Conservation (phyloP, 2,797 vertebrate genomes). For the Schizopygopsis pylzovi region DNA sequence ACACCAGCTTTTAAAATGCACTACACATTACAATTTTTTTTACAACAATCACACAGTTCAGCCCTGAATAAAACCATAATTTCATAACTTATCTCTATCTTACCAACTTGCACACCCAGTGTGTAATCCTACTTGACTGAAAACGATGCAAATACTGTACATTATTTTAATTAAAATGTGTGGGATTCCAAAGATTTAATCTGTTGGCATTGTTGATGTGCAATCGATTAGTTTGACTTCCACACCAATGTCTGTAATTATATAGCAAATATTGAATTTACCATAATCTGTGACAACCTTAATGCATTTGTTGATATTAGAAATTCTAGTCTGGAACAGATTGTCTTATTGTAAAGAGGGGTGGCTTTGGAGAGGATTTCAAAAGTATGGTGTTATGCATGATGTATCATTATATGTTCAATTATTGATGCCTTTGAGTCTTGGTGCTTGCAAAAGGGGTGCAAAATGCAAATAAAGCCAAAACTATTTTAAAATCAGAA, state of each 20-base stretch:
- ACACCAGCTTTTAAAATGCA: conserved; percentile 50
- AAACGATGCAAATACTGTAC: conserved; percentile 30
- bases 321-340: conserved; percentile 18
- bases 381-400: conserved; percentile 27
- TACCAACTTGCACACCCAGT: not conserved
- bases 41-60: not conserved
- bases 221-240: conserved; percentile 18
- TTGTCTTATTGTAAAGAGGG: conserved; percentile 27
- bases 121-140: conserved; percentile 34
- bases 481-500: conserved; percentile 1
- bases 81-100: not conserved
- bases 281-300: not conserved
- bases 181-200: conserved; percentile 3
- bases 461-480: conserved; percentile 11
- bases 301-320: conserved; percentile 19
- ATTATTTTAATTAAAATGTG: conserved; percentile 27
- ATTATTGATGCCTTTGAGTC: conserved; percentile 31
- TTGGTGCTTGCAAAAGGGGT: conserved; percentile 12
- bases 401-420: conserved; percentile 20
- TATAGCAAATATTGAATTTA: conserved; percentile 4
- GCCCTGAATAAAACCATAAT: conserved; percentile 1
- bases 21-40: conserved; percentile 32
- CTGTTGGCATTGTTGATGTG: conserved; percentile 4
- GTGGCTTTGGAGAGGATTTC: not conserved
- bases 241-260: conserved; percentile 16